phyloP scores from a whole-genome alignment of 2,888 invertebrate species.

The Melangyna quadrimaculata region DNA sequence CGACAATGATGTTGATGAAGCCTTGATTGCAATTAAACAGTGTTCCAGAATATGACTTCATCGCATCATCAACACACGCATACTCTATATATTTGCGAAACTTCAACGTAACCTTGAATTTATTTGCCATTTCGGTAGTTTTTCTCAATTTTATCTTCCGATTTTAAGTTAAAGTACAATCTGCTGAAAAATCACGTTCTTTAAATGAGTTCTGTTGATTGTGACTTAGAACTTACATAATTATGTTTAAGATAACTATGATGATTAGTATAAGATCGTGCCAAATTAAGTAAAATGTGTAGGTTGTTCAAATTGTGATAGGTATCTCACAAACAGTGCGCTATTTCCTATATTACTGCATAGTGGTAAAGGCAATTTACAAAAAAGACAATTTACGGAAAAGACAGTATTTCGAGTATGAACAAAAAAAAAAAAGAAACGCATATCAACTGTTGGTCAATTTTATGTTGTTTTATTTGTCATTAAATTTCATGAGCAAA shows the following conservation, averaged over 20 bases:
- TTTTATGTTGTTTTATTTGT: no score
- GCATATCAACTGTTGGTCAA: no score
- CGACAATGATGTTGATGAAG: neutral
- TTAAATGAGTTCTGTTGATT: constrained; percentile 37
- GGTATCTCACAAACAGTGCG: neutral
- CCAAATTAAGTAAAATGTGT: neutral
- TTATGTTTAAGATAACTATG: constrained; percentile 10
- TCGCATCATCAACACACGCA: neutral
- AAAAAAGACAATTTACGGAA: no score
- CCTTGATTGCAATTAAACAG: constrained; percentile 11
- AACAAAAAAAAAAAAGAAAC: no score
- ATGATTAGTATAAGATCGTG: constrained; percentile 21
- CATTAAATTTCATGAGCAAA: no score
- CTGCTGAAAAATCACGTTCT: constrained; percentile 51
- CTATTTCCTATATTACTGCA: no score
- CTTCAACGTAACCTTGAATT: neutral
- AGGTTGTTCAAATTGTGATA: neutral
- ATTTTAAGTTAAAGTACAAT: constrained; percentile 32
- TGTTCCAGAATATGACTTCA: neutral
- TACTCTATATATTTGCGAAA: neutral
- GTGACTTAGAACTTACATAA: constrained; percentile 31
- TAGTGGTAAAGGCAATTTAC: no score
- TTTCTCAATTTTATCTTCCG: constrained; percentile 45
- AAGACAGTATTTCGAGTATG: no score
- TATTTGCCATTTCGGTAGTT: constrained; percentile 29